phyloP scores from a whole-genome alignment of 2,797 vertebrate genomes.

The Nasua narica region DNA sequence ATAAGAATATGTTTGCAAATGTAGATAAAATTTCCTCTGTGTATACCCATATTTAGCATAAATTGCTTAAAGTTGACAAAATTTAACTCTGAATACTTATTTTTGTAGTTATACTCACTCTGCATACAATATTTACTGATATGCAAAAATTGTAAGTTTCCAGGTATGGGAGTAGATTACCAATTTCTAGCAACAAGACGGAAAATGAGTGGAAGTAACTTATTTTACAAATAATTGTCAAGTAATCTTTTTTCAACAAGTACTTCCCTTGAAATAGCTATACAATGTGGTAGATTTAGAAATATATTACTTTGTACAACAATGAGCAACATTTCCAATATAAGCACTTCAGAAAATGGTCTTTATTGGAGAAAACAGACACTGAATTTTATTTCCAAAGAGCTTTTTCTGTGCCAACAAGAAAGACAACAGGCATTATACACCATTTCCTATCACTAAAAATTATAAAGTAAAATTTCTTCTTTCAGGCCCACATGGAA shows the following conservation, averaged over 20 bases:
- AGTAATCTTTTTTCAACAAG: slow-evolving; percentile 66
- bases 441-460: slow-evolving; percentile 43
- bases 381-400: slow-evolving; percentile 54
- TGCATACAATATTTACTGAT: neutral
- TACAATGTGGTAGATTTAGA: slow-evolving; percentile 49
- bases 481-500: slow-evolving; percentile 4
- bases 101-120: slow-evolving; percentile 45
- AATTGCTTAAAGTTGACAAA: neutral
- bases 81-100: slow-evolving; percentile 11
- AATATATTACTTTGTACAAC: slow-evolving; percentile 64
- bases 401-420: slow-evolving; percentile 5
- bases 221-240: slow-evolving; percentile 69
- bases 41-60: neutral
- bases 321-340: slow-evolving; percentile 65
- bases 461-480: slow-evolving; percentile 30
- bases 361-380: neutral
- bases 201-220: slow-evolving; percentile 69
- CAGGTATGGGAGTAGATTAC: neutral
- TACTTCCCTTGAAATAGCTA: slow-evolving; percentile 53
- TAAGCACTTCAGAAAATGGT: slow-evolving; percentile 33
- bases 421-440: neutral
- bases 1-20: neutral
- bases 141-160: slow-evolving; percentile 4
- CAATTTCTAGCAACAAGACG: slow-evolving; percentile 38
- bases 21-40: neutral